Evolutionary conservation across 2,888 invertebrate genomes (phyloP).

Genomic region (Hypena proboscidalis): DNA sequence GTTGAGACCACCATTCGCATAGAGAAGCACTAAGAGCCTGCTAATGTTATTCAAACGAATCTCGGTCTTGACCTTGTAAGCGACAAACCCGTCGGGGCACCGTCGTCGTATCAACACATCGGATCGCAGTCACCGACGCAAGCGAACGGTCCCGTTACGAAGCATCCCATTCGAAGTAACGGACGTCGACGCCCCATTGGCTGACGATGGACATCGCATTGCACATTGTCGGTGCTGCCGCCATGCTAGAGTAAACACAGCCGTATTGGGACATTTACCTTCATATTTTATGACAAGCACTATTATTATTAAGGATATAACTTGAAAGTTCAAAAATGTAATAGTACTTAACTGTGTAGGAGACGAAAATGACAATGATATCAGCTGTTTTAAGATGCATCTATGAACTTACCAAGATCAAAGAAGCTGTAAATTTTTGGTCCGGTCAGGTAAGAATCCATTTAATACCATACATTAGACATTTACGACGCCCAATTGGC

Average conservation of each 20-base stretch:
- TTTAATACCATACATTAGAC: too few species aligned
- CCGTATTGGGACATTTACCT: neutral
- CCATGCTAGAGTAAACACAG: conserved; percentile 47
- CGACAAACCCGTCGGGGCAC: conserved; percentile 33
- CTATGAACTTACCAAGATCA: too few species aligned
- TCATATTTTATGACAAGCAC: too few species aligned
- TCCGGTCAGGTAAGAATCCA: too few species aligned
- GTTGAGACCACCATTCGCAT: neutral
- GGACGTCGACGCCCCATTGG: conserved; percentile 55
- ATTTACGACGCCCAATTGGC: conserved; percentile 55
- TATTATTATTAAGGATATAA: too few species aligned
- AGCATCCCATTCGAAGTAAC: conserved; percentile 64
- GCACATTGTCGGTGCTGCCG: too few species aligned
- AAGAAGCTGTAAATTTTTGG: too few species aligned
- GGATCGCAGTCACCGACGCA: too few species aligned
- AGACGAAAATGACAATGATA: too few species aligned
- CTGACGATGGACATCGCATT: conserved; percentile 35
- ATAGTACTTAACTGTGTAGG: too few species aligned
- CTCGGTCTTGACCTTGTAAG: conserved; percentile 42
- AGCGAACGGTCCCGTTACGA: conserved; percentile 61
- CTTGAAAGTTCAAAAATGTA: too few species aligned
- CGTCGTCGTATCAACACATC: conserved; percentile 31
- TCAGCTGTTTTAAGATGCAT: too few species aligned
- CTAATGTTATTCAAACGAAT: conserved; percentile 45
- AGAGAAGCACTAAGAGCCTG: conserved; percentile 14